Evolutionary conservation across 2,888 invertebrate genomes (phyloP), one percentile per base, ranked within the genome.

Genomic region (Malthinus flaveolus): DNA sequence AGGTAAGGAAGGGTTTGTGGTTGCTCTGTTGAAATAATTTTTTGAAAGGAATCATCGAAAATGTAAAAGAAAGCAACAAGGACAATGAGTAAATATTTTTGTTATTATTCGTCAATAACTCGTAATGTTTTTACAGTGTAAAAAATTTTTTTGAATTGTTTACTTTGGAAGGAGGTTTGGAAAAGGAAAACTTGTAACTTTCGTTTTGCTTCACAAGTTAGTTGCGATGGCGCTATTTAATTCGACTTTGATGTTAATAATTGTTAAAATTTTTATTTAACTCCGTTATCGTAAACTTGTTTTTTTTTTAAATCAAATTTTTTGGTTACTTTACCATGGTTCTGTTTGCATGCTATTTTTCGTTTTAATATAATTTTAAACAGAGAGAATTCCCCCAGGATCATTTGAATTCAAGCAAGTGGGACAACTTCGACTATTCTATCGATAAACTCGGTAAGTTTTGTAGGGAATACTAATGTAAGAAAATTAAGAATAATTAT

Each of bases 361-460:
- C 46, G 55, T 55, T 56, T 42, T 59, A 62, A 62, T 62, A 53
- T 53, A 56, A 62, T 64, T 65, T 63, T 66, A 64, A 68, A 65
- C 63, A 59, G 63, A 62, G 59, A 66, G 66, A 74, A 75, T 73
- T 76, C 74, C 75, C 71, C 71, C 76, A 79, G 79, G 79, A 76
- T 66, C 75, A 74, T 68, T 71, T 73, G 77, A 74, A 75, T 80
- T 75, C 83, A 80, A 86, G 87, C 83, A 91, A 91, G 81, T 95
- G 95, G 95, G 95, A 95, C 84, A 85, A 83, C 80, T 84, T 90
- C 83, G 94, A 94, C 82, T 87, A 87, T 79, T 88, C 89, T 62
- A 85, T 83, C 71, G 86, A 87, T 71, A 89, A 89, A 83, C 82
- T 94, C 79, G 93, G 95, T 95, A 86, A 87, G 91, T 86, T 80